A percentile compares a stretch with the other conserved stretches of the same genome.
Evolutionary conservation across 30 jellyfish, hydroid and myxozoan species (phyloP).

Genomic region (Rhopilema esculentum): DNA sequence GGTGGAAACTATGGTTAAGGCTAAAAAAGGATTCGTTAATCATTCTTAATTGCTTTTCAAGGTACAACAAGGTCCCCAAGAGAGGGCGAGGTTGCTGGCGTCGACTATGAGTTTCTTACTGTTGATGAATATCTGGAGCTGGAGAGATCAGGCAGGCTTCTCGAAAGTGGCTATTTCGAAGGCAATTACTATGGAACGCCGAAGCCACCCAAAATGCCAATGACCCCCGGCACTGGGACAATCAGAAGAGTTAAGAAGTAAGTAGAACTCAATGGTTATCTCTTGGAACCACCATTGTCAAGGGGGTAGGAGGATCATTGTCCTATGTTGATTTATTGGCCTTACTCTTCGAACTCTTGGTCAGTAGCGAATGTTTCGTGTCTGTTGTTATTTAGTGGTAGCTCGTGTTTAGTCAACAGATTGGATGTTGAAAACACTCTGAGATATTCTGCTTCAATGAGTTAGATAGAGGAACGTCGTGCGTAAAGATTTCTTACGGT

Average conservation of each 20-base stretch:
- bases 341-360: no score
- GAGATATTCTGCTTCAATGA: no score
- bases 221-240: conserved; percentile 99
- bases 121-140: conserved; percentile 92
- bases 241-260: conserved; percentile 80
- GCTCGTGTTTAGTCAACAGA: no score
- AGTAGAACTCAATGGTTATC: conserved; percentile 8
- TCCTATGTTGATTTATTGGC: no score
- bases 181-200: conserved; percentile 99
- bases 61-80: conserved; percentile 98
- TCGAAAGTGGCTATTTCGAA: conserved; percentile 96
- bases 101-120: conserved; percentile 90
- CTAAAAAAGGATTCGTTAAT: no score
- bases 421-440: no score
- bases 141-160: conserved; percentile 90
- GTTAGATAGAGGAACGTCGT: no score
- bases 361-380: no score
- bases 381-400: no score
- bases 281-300: background rate
- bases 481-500: no score
- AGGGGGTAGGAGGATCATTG: background rate
- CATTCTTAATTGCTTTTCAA: background rate
- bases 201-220: conserved; percentile 98
- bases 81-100: conserved; percentile 99
- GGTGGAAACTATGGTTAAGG: no score